Evolutionary conservation across 92 coral and sea anemone species (phyloP).

Genomic region (Hydrozoanthus gracilis): DNA sequence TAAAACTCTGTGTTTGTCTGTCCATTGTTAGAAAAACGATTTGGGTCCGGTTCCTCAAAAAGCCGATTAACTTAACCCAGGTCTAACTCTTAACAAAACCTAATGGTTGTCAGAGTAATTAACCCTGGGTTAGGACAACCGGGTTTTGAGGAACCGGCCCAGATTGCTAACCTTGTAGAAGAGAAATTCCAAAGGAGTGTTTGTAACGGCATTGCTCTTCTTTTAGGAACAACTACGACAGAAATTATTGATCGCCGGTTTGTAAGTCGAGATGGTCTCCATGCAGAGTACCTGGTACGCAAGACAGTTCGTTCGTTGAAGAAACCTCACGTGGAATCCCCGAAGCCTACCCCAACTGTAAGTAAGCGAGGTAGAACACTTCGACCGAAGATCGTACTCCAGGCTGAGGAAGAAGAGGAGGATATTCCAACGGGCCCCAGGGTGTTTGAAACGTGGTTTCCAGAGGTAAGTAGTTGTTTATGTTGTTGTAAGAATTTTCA

Average conservation of each 20-base stretch:
- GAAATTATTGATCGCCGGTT: conserved; percentile 94
- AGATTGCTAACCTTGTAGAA: not conserved
- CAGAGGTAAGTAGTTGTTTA: conserved; percentile 71
- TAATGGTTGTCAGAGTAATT: no score
- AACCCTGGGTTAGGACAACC: no score
- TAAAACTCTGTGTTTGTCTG: no score
- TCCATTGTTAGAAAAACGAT: no score
- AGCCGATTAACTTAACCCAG: no score
- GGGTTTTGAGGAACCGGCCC: no score
- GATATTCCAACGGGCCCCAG: conserved; percentile 77
- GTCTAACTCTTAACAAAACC: no score
- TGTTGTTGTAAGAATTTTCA: no score
- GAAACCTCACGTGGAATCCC: conserved; percentile 75
- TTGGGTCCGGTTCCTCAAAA: no score
- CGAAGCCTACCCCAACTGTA: conserved; percentile 88
- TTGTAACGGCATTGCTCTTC: not conserved
- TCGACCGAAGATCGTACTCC: conserved; percentile 88
- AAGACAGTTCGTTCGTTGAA: conserved; percentile 84
- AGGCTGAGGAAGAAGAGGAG: conserved; percentile 71
- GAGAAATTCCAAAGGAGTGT: not conserved
- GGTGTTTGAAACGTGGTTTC: conserved; percentile 94
- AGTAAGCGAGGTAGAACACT: conserved; percentile 96
- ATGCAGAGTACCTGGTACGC: conserved; percentile 91
- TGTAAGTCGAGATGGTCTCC: conserved; percentile 87
- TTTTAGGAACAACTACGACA: conserved; percentile 93